A percentile compares a stretch with the other conserved stretches of the same genome.
phyloP scores from a whole-genome alignment of 1,140 invertebrate species.

The Drosophila lacteicornis region DNA sequence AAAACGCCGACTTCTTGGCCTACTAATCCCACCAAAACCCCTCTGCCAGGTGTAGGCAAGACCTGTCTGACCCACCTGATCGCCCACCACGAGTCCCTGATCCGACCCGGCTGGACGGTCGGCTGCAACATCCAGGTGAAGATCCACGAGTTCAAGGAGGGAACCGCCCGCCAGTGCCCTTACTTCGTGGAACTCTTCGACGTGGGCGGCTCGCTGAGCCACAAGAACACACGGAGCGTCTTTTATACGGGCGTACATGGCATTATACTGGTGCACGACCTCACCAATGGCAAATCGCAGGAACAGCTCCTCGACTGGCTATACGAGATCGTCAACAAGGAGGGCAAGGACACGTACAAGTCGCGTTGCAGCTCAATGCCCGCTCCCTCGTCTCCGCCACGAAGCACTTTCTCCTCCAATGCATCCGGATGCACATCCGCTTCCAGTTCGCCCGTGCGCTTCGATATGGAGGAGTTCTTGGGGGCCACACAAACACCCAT shows the following conservation, averaged over 20 bases:
- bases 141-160: constrained; percentile 97
- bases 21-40: neutral
- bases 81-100: constrained; percentile 93
- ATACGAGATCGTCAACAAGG: constrained; percentile 94
- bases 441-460: constrained; percentile 87
- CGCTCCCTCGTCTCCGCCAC: constrained; percentile 30
- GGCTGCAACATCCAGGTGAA: constrained; percentile 98
- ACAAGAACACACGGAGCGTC: constrained; percentile 95
- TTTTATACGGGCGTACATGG: constrained; percentile 98
- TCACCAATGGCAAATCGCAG: constrained; percentile 98
- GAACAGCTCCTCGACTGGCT: constrained; percentile 97
- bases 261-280: constrained; percentile 97
- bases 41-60: constrained; percentile 94
- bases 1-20: no score
- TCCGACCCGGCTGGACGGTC: constrained; percentile 96
- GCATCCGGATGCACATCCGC: constrained; percentile 40
- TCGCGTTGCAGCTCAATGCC: constrained; percentile 31
- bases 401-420: constrained; percentile 20
- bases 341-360: constrained; percentile 86
- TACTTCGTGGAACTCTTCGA: constrained; percentile 99
- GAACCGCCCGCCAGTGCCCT: constrained; percentile 94
- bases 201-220: constrained; percentile 96
- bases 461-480: constrained; percentile 96
- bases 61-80: constrained; percentile 96
- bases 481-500: constrained; percentile 94